Percentiles rank a stretch among this genome's conserved stretches.
Evolutionary conservation across 1,140 invertebrate genomes (phyloP).

Genomic region (Calephelis nemesis): DNA sequence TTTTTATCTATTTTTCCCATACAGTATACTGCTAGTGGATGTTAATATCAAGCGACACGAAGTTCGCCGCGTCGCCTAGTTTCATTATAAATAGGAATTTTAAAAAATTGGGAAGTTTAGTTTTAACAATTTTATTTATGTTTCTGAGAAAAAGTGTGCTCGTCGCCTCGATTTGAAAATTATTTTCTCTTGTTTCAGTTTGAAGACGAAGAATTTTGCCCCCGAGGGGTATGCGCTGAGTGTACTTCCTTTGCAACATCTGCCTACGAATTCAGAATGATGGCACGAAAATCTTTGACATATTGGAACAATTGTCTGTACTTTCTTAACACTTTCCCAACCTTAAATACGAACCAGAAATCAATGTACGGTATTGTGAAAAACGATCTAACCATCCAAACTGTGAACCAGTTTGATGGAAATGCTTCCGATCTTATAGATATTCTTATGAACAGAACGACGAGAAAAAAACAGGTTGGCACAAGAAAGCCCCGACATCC

Average conservation of each 20-base stretch:
- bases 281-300: conserved; percentile 46
- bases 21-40: too few relatives aligned
- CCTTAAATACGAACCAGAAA: conserved; percentile 26
- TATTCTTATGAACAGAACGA: conserved; percentile 40
- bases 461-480: conserved; percentile 35
- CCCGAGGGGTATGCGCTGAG: conserved; percentile 44
- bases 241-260: conserved; percentile 49
- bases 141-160: too few relatives aligned
- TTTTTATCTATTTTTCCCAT: too few relatives aligned
- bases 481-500: conserved; percentile 44
- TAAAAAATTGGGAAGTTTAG: too few relatives aligned
- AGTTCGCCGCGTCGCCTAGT: too few relatives aligned
- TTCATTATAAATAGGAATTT: too few relatives aligned
- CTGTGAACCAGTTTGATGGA: conserved; percentile 46
- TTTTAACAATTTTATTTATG: too few relatives aligned
- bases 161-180: too few relatives aligned
- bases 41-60: too few relatives aligned
- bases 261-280: conserved; percentile 51
- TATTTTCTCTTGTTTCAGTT: conserved; percentile 45
- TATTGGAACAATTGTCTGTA: conserved; percentile 51
- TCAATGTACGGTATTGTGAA: conserved; percentile 55
- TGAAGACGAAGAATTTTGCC: conserved; percentile 46
- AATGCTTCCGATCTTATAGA: conserved; percentile 44
- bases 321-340: conserved; percentile 34
- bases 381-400: conserved; percentile 47